Evolutionary conservation across 1,140 invertebrate genomes (phyloP).

Genomic region (Meloidogyne hapla): DNA sequence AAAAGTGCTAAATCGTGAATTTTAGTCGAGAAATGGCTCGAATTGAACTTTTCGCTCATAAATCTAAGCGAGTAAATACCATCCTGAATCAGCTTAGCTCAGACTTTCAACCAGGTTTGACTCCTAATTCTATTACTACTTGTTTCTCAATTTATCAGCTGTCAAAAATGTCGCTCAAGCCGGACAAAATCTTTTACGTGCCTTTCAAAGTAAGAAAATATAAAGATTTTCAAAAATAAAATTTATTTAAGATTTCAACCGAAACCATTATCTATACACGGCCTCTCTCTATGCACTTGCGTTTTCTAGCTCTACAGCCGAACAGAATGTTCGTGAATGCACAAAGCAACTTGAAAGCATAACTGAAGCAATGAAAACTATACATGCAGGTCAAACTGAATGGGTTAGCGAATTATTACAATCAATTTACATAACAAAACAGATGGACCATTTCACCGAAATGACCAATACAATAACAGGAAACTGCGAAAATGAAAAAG

Average conservation of each 20-base stretch:
- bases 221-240: not conserved
- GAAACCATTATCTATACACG: conserved; percentile 11
- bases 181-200: conserved; percentile 19
- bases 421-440: too few species aligned
- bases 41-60: conserved; percentile 1
- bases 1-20: too few species aligned
- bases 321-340: conserved; percentile 1
- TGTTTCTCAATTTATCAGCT: not conserved
- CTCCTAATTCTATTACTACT: not conserved
- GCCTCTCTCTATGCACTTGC: conserved; percentile 16
- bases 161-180: conserved; percentile 23
- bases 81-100: conserved; percentile 8
- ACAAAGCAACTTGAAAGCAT: conserved; percentile 16
- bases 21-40: not conserved
- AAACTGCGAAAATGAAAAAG: conserved; percentile 22
- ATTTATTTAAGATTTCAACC: conserved; percentile 10
- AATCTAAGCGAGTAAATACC: not conserved
- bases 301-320: conserved; percentile 5
- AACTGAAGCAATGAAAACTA: conserved; percentile 20
- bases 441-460: conserved; percentile 19
- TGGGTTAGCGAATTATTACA: conserved; percentile 1
- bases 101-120: conserved; percentile 21
- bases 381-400: conserved; percentile 18
- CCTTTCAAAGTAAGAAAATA: conserved; percentile 2
- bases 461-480: conserved; percentile 11